Percentiles rank a stretch among this genome's conserved stretches.
phyloP scores from a whole-genome alignment of 2,113 vertebrate genomes.

The Petaurus breviceps region DNA sequence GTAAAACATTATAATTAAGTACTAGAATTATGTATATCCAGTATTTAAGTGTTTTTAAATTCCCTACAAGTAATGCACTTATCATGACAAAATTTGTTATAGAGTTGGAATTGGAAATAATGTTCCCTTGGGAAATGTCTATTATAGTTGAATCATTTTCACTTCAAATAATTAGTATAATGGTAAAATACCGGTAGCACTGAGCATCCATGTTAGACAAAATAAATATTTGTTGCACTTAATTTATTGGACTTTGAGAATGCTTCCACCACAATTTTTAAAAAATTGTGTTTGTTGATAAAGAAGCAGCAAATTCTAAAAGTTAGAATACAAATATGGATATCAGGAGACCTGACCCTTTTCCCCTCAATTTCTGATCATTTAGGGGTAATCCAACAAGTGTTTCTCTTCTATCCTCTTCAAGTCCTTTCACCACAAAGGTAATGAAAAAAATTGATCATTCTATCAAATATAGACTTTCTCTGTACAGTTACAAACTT shows the following conservation, averaged over 20 bases:
- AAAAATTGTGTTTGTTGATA: background rate
- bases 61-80: constrained; percentile 14
- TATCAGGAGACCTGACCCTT: constrained; percentile 10
- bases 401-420: background rate
- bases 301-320: background rate
- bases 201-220: background rate
- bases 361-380: background rate
- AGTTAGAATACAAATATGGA: background rate
- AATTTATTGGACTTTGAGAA: background rate
- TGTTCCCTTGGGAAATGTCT: background rate
- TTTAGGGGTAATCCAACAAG: background rate
- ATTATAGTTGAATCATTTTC: constrained; percentile 28
- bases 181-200: constrained; percentile 17
- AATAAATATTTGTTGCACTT: background rate
- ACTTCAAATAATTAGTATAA: constrained; percentile 46
- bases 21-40: background rate
- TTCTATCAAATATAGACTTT: background rate
- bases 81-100: constrained; percentile 30
- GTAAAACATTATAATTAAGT: background rate
- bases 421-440: background rate
- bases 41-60: background rate
- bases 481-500: background rate
- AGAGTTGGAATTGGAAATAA: constrained; percentile 2
- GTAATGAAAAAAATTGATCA: background rate
- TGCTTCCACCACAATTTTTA: background rate